Evolutionary conservation across 1,140 invertebrate species (phyloP).

Genomic region (Palaemon carinicauda): DNA sequence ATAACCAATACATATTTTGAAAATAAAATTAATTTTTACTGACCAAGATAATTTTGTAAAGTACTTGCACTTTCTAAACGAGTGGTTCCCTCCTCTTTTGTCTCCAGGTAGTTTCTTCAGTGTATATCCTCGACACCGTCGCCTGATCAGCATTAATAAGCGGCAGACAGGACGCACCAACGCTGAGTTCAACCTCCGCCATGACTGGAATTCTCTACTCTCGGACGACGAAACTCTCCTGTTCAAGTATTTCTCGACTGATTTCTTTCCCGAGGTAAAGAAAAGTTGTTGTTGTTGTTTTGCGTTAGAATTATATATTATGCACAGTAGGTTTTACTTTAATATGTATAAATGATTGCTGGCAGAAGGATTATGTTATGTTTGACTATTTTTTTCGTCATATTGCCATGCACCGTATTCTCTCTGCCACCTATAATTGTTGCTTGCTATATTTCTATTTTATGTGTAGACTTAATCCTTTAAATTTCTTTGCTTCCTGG

Average conservation of each 20-base stretch:
- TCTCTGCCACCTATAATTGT: too few relatives aligned
- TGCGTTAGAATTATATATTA: not conserved
- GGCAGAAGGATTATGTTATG: too few relatives aligned
- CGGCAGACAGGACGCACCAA: constrained; percentile 66
- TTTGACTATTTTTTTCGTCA: too few relatives aligned
- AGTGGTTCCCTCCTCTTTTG: not conserved
- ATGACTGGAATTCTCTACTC: constrained; percentile 69
- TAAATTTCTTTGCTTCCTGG: too few relatives aligned
- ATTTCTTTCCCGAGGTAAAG: constrained; percentile 65
- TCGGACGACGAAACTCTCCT: constrained; percentile 64
- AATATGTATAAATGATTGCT: too few relatives aligned
- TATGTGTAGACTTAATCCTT: too few relatives aligned
- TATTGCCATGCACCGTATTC: too few relatives aligned
- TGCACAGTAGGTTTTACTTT: too few relatives aligned
- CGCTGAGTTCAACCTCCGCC: constrained; percentile 67
- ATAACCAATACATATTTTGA: too few relatives aligned
- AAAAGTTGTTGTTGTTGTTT: not conserved
- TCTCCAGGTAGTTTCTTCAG: constrained; percentile 66
- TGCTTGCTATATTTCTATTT: too few relatives aligned
- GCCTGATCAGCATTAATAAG: constrained; percentile 68
- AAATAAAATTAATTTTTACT: too few relatives aligned
- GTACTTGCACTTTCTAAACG: not conserved
- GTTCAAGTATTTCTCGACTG: constrained; percentile 64
- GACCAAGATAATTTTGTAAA: not conserved
- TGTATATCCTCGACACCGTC: constrained; percentile 66